These are phyloP conservation scores for Camponotus vicinus DNA, from an alignment of 1,140 invertebrate genomes.

Conservation along the genomic window DNA sequence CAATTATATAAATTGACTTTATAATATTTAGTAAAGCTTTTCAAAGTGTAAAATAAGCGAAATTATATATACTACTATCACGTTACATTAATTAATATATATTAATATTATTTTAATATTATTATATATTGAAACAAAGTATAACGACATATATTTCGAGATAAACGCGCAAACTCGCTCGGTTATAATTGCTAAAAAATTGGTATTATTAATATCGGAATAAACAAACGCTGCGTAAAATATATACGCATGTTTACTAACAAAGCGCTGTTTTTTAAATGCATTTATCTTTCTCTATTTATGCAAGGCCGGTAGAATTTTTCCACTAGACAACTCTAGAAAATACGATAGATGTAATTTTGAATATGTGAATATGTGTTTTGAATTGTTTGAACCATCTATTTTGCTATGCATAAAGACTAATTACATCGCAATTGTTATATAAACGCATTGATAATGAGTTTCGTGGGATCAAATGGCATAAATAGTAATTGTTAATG, in stretches of 20 bases:
- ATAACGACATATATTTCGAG: not conserved
- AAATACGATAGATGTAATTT: slow-evolving; percentile 19
- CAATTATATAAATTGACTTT: not conserved
- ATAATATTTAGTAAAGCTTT: not conserved
- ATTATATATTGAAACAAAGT: not conserved
- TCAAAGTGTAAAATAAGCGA: not conserved
- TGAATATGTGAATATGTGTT: not conserved
- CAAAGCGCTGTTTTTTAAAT: not conserved
- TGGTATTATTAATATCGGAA: slow-evolving; percentile 9
- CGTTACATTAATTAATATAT: not conserved
- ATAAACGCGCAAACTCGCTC: not conserved
- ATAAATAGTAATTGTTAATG: slow-evolving; percentile 46
- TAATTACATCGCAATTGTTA: slow-evolving; percentile 48
- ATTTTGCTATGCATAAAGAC: slow-evolving; percentile 1
- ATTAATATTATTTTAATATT: too few species aligned
- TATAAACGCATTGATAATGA: slow-evolving; percentile 22
- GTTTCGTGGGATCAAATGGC: slow-evolving; percentile 19
- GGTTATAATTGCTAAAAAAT: slow-evolving; percentile 3
- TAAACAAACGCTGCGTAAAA: not conserved
- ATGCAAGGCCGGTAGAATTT: not conserved
- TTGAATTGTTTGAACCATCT: not conserved
- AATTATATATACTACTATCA: not conserved
- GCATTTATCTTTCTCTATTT: not conserved
- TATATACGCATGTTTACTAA: not conserved
- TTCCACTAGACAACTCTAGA: not conserved